A percentile compares a stretch with the other conserved stretches of the same genome.
Conservation (phyloP, 2,113 vertebrate species). For the Gopherus flavomarginatus region DNA sequence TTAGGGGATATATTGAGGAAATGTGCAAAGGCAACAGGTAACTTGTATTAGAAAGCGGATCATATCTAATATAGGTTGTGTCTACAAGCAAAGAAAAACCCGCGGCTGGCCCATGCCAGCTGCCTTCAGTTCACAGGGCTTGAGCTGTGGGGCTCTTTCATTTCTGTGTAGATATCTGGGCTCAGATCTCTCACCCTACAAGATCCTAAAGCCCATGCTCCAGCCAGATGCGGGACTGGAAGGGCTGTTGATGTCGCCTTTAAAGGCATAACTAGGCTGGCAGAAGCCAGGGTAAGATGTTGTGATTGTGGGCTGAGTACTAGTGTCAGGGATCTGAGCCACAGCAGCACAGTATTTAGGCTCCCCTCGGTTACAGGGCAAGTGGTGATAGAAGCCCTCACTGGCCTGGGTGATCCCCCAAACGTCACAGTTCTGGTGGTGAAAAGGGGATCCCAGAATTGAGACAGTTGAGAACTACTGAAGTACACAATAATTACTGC, state of each 20-base stretch:
- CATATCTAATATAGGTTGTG: too few relatives aligned
- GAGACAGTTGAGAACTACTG: too few relatives aligned
- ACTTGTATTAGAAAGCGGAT: not conserved
- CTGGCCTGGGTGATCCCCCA: not conserved
- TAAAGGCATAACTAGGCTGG: too few relatives aligned
- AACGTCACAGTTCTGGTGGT: not conserved
- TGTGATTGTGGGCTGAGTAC: not conserved
- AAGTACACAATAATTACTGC: rapidly evolving
- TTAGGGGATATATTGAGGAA: not conserved
- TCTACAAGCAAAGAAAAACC: not conserved
- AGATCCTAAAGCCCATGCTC: not conserved
- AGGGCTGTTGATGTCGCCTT: too few relatives aligned
- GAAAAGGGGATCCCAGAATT: not conserved
- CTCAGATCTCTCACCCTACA: not conserved
- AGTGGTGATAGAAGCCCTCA: not conserved
- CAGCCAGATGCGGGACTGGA: too few relatives aligned
- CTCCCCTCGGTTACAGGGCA: not conserved
- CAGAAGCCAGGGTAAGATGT: too few relatives aligned
- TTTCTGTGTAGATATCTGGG: not conserved
- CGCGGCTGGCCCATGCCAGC: not conserved
- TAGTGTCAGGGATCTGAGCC: not conserved
- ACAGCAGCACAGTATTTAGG: not conserved
- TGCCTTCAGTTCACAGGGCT: not conserved
- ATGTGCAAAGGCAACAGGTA: not conserved
- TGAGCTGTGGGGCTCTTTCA: not conserved